Evolutionary conservation across 1,140 invertebrate genomes (phyloP), one percentile per base, ranked within the genome.

Genomic region (Copidosoma floridanum): DNA sequence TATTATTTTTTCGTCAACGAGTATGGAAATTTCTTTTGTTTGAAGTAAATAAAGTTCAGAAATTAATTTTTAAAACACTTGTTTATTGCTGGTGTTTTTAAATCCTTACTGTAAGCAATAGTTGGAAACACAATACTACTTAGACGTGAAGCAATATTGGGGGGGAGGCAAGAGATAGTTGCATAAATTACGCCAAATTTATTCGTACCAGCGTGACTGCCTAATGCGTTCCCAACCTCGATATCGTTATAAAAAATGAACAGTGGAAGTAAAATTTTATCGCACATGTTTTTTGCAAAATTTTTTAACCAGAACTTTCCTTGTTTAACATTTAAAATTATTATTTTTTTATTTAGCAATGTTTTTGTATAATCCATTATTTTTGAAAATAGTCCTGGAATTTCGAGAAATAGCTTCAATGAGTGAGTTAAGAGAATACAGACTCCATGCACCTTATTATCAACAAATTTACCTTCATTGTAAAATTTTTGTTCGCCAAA

Each of bases 181-280:
- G n/a, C n/a, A n/a, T n/a, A n/a, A n/a, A n/a, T n/a, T n/a, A n/a
- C n/a, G n/a, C n/a, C n/a, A n/a, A n/a, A 56, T 56, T 56, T 56
- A 16, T 56, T 41, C 7, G 32, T 26, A 4, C 54, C 54, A 7
- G 54, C 38, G 32, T 56, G 40, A 12, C 38, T 44, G 3, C 54
- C 40, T 18, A 56, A 29, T 7, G 54, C n/a, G 26, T 57, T 57
- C 18, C 54, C 54, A 10, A 44, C 43, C 35, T 57, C 54, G 6
- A 44, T 14, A 2, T 57, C 54, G 21, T 57, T 41, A 29, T 27
- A 57, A 32, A 44, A 57, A 20, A 44, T 21, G 21, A 44, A 57
- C 20, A 57, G 37, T 5, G 41, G 54, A 21, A 55, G n/a, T 10
- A 48, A 12, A 24, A 48, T 48, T 24, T 6, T 26, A 21, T 48